Evolutionary conservation across 2,797 vertebrate species (phyloP).

Genomic region (Peromyscus nudipes): DNA sequence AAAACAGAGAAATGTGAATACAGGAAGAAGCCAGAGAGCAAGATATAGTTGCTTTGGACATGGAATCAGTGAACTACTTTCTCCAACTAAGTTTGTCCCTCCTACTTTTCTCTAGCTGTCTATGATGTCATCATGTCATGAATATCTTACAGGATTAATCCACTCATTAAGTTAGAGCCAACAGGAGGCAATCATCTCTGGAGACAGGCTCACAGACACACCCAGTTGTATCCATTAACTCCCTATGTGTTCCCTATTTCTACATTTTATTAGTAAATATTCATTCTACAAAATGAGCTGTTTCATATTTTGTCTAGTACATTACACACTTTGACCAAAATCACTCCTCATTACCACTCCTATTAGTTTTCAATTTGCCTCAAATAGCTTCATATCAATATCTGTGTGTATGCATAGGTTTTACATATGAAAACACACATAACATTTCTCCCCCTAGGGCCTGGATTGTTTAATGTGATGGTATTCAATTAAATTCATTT

Average conservation of each 20-base stretch:
- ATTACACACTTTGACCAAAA: background rate
- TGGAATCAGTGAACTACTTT: background rate
- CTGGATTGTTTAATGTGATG: background rate
- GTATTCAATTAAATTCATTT: background rate
- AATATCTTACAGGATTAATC: background rate
- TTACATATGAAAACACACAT: background rate
- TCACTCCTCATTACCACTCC: background rate
- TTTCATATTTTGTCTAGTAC: background rate
- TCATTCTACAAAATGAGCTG: background rate
- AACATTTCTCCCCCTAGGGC: background rate
- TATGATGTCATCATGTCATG: background rate
- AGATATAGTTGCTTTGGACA: background rate
- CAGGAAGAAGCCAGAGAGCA: background rate
- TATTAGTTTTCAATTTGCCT: background rate
- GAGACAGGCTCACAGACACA: background rate
- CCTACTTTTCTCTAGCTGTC: background rate
- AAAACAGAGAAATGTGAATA: background rate
- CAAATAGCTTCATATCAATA: background rate
- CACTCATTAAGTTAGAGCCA: background rate
- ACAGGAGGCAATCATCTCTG: background rate
- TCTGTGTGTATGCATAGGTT: background rate
- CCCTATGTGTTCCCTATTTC: too few relatives aligned
- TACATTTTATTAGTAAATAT: background rate
- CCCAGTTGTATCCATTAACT: background rate
- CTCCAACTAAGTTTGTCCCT: background rate